Evolutionary conservation across 2,888 invertebrate genomes (phyloP).

Genomic region (Aelia acuminata): DNA sequence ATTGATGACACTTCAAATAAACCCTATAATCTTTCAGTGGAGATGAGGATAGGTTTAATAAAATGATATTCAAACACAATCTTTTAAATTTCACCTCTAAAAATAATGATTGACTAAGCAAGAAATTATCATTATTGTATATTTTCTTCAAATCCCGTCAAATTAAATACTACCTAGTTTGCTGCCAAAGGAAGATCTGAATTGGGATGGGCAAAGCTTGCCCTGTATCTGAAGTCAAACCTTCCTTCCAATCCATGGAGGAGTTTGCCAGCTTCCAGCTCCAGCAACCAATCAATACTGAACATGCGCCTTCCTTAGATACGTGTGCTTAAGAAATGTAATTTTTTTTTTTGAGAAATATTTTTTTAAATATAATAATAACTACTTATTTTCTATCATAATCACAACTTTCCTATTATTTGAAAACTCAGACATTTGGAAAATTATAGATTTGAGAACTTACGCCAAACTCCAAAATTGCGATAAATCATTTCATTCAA

Average conservation of each 20-base stretch:
- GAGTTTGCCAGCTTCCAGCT: not conserved
- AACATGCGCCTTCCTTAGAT: not conserved
- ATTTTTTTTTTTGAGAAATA: not conserved
- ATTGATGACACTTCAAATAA: not conserved
- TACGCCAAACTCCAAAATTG: too few relatives aligned
- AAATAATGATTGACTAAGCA: not conserved
- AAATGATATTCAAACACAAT: not conserved
- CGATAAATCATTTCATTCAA: too few relatives aligned
- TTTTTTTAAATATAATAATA: not conserved
- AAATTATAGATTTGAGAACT: too few relatives aligned
- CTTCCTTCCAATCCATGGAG: constrained; percentile 57
- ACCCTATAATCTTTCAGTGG: too few relatives aligned
- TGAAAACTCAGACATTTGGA: too few relatives aligned
- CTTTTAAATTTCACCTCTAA: not conserved
- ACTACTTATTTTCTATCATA: not conserved
- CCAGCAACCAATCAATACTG: constrained; percentile 29
- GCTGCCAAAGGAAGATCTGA: constrained; percentile 97
- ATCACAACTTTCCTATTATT: too few relatives aligned
- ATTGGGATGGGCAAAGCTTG: constrained; percentile 93
- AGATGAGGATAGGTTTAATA: not conserved
- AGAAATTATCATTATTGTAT: not conserved
- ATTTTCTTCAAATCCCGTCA: not conserved
- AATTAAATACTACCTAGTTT: constrained; percentile 78
- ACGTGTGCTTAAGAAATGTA: not conserved
- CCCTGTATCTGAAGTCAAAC: constrained; percentile 70